A percentile compares a stretch with the other conserved stretches of the same genome.
phyloP scores from a whole-genome alignment of 1,140 invertebrate species.

The Drosophila albomicans region DNA sequence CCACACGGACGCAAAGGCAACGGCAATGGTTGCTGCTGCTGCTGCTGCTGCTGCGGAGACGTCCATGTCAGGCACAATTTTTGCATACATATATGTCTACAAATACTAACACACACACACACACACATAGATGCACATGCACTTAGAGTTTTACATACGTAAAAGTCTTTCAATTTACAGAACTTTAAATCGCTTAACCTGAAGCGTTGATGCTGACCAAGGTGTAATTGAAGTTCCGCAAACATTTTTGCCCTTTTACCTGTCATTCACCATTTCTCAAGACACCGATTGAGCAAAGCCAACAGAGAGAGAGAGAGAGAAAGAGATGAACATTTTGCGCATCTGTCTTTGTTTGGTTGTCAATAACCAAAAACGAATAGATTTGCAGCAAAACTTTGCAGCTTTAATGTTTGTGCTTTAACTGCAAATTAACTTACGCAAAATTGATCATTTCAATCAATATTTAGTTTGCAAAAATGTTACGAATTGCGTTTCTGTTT shows the following conservation, averaged over 20 bases:
- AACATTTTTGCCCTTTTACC: constrained; percentile 5
- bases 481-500: too few relatives aligned
- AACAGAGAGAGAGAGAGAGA: background rate
- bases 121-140: background rate
- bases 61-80: constrained; percentile 46
- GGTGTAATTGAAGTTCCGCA: constrained; percentile 28
- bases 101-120: constrained; percentile 2
- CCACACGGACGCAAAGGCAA: constrained; percentile 51
- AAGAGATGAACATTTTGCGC: background rate
- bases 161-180: constrained; percentile 29
- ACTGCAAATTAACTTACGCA: too few relatives aligned
- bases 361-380: too few relatives aligned
- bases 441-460: too few relatives aligned
- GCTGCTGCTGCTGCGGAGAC: background rate
- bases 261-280: background rate
- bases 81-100: constrained; percentile 59
- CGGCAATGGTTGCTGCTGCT: constrained; percentile 12
- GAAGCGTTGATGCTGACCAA: constrained; percentile 24
- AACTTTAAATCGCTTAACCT: constrained; percentile 43
- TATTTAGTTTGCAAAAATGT: too few relatives aligned
- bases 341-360: too few relatives aligned
- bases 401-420: too few relatives aligned
- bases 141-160: background rate
- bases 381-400: too few relatives aligned
- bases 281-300: background rate